phyloP scores from a whole-genome alignment of 2,888 invertebrate genomes.

The Nomada ferruginata region DNA sequence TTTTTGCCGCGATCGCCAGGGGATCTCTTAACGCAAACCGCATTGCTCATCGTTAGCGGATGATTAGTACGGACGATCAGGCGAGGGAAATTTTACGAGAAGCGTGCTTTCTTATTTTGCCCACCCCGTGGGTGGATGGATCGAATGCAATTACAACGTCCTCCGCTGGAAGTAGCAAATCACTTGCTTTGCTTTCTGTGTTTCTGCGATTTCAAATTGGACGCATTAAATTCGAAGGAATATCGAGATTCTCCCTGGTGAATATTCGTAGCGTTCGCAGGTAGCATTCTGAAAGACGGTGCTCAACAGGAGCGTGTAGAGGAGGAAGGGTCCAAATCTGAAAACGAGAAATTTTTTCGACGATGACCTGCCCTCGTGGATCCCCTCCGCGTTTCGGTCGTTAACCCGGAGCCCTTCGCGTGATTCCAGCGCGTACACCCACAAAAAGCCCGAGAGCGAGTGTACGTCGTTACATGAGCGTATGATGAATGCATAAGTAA shows the following conservation, averaged over 20 bases:
- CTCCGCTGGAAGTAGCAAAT: background rate
- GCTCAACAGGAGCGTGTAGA: constrained; percentile 12
- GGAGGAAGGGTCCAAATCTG: background rate
- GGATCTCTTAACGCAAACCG: constrained; percentile 38
- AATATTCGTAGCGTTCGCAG: background rate
- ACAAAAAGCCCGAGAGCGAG: constrained; percentile 36
- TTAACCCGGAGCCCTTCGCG: constrained; percentile 70
- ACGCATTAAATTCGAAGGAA: background rate
- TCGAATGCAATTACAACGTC: constrained; percentile 12
- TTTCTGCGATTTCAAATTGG: background rate
- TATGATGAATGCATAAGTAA: constrained; percentile 61
- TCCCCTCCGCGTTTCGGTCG: constrained; percentile 63
- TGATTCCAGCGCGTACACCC: constrained; percentile 48
- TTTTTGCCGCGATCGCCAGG: constrained; percentile 43
- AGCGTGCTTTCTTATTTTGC: constrained; percentile 5
- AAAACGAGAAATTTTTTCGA: constrained; percentile 62
- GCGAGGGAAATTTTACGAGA: constrained; percentile 15
- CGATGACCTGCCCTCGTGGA: constrained; percentile 53
- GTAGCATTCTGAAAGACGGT: constrained; percentile 3
- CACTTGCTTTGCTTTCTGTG: background rate
- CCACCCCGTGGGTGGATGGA: constrained; percentile 15
- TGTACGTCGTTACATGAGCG: constrained; percentile 53
- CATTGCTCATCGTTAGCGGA: constrained; percentile 46
- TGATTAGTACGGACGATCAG: constrained; percentile 13
- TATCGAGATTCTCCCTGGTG: too few species aligned